Evolutionary conservation across 2,888 invertebrate species (phyloP), one percentile per base, ranked within the genome.

Genomic region (Auanema freiburgensis): DNA sequence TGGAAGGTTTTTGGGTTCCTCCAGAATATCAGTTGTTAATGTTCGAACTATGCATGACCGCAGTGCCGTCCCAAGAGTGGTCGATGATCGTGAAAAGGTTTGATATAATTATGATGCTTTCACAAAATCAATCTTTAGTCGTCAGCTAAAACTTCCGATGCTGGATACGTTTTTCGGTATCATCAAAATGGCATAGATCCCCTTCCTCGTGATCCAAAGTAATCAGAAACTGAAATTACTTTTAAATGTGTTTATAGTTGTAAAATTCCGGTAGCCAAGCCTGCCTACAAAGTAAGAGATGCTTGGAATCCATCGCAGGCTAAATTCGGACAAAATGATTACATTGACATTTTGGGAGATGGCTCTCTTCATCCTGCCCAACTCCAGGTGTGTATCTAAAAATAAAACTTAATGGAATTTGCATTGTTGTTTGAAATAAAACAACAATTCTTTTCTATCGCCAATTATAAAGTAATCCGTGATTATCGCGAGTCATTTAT

Each of bases 311-410:
- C 69, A 10, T 69, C 70, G 8, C 65, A 71, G 11, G 76, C 76
- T 10, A 65, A 71, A 25, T 82, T 80, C 63, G 82, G 82, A 14
- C 80, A 79, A 56, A 81, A 81, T 56, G 82, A 82, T 61, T 82
- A 82, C 65, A 81, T 82, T 50, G 88, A 97, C 84, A 93, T 97
- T 64, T 87, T 97, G 57, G 96, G 96, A 1, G 89, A 90, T 81
- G 92, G 91, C 41, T 87, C 88, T 16, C 74, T 91, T 6, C 92
- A 93, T 84, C 95, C 96, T 0, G 90, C 91, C 0, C 90, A 89
- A 83, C 89, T 94, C 5, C 69, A 69, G 69, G 69, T 69, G 25
- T 2, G 18, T 18, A 43, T 49, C 40, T 41, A 42, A 14, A 46
- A 18, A 40, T 33, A 21, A n/a, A 56, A 2, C 16, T 8, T 40